Evolutionary conservation across 2,888 invertebrate species (phyloP), one percentile per base, ranked within the genome.

Genomic region (Hymenopus coronatus): DNA sequence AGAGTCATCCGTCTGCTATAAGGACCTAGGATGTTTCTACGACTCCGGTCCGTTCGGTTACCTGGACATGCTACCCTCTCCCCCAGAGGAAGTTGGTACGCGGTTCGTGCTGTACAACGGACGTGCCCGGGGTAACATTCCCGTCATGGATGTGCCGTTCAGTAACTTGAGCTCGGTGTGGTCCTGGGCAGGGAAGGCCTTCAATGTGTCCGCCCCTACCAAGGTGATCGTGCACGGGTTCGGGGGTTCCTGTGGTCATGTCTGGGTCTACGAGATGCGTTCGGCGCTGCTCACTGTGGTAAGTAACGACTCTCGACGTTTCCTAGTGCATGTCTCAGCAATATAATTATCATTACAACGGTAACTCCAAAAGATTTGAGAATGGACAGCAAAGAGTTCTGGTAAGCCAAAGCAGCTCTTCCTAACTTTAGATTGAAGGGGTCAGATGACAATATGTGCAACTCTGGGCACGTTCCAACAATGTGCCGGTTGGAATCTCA

Each of bases 231-330:
- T 98, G 0, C 98, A 99, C 92, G 98, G 98, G 3, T 99, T 99
- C 92, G 98, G 98, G 0, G 97, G 98, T 89, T 97, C 97, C 92
- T 98, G 98, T 92, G 96, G 97, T 88, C 97, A 98, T 92, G 96
- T 98, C 28, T 99, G 99, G 99, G 97, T 98, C 20, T 97, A 98
- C 92, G 97, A 98, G 93, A 98, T 98, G 97, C 95, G 98, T 89
- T 97, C 97, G 40, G 98, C 98, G 9, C 94, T 98, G 27, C 97
- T 98, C 96, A 97, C 97, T 88, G 97, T 97, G 92, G 97, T 97
- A 93, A 95, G 95, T 94, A 33, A 1, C 27, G 12, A 27, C 1
- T 12, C 4, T n/a, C n/a, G n/a, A n/a, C n/a, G n/a, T n/a, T n/a
- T n/a, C n/a, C n/a, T n/a, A n/a, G n/a, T n/a, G n/a, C n/a, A n/a